These are phyloP conservation scores for Drosophila gunungcola DNA, from an alignment of 1,140 invertebrate genomes.

Conservation along the genomic window DNA sequence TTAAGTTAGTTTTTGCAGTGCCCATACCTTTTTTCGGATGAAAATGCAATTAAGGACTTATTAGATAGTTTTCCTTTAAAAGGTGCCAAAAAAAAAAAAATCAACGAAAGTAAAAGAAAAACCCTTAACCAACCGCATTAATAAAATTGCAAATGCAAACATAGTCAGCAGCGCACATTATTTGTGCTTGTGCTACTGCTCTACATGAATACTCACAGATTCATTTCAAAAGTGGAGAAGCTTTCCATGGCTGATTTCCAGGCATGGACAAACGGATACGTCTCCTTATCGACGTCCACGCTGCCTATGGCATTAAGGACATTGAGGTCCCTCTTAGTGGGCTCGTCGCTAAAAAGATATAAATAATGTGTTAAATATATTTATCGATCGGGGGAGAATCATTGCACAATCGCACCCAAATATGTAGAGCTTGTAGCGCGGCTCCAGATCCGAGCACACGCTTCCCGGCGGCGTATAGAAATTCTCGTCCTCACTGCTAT, in stretches of 20 bases:
- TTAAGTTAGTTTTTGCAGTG: no score
- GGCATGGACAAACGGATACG: constrained; percentile 89
- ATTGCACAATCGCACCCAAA: constrained; percentile 53
- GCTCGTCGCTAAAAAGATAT: constrained; percentile 68
- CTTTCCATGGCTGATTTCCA: constrained; percentile 88
- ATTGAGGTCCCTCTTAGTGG: constrained; percentile 89
- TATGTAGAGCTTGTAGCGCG: constrained; percentile 64
- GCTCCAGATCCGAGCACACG: constrained; percentile 22
- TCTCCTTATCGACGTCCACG: constrained; percentile 85
- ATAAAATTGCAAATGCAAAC: no score
- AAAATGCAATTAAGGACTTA: no score
- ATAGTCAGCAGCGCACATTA: neutral
- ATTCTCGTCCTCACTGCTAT: constrained; percentile 46
- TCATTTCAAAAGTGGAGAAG: constrained; percentile 86
- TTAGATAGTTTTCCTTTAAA: no score
- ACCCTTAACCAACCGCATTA: no score
- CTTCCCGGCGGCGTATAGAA: constrained; percentile 86
- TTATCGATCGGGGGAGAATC: no score
- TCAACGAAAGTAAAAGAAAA: neutral
- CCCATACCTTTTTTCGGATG: no score
- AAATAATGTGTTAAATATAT: no score
- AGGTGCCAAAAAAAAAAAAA: neutral
- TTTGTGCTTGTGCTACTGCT: neutral
- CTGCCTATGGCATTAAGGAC: constrained; percentile 88
- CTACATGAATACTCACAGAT: constrained; percentile 84